These are phyloP conservation scores for Uria aalge DNA, from an alignment of 2,113 vertebrate species.

Conservation along the genomic window DNA sequence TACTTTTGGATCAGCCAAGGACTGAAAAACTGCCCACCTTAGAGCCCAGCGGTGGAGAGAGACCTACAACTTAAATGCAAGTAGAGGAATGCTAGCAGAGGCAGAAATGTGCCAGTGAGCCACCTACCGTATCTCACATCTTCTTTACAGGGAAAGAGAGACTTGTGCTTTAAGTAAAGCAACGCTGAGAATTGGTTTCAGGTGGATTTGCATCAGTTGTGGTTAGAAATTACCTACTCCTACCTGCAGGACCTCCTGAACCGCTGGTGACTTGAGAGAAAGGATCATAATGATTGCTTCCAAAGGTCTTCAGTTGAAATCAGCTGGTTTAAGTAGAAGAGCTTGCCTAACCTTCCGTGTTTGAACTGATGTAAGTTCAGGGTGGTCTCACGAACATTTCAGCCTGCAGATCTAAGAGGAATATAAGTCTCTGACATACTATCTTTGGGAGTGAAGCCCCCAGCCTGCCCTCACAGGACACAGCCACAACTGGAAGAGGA, in stretches of 20 bases:
- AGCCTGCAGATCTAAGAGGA: not conserved
- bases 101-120: not conserved
- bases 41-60: not conserved
- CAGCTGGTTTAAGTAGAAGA: not conserved
- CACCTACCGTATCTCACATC: not conserved
- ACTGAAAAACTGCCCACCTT: not conserved
- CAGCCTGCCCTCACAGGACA: not conserved
- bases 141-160: not conserved
- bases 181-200: not conserved
- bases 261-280: not conserved
- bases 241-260: not conserved
- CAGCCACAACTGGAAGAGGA: not conserved
- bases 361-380: not conserved
- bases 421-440: fast-evolving
- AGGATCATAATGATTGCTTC: not conserved
- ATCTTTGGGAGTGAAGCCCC: not conserved
- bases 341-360: not conserved
- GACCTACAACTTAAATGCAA: not conserved
- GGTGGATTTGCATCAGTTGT: not conserved
- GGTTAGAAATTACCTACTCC: not conserved
- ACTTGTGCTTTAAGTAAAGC: not conserved
- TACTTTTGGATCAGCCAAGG: not conserved
- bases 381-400: not conserved
- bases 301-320: not conserved
- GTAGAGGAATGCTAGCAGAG: not conserved